Evolutionary conservation across 2,113 vertebrate species (phyloP).

Genomic region (Cairina moschata): DNA sequence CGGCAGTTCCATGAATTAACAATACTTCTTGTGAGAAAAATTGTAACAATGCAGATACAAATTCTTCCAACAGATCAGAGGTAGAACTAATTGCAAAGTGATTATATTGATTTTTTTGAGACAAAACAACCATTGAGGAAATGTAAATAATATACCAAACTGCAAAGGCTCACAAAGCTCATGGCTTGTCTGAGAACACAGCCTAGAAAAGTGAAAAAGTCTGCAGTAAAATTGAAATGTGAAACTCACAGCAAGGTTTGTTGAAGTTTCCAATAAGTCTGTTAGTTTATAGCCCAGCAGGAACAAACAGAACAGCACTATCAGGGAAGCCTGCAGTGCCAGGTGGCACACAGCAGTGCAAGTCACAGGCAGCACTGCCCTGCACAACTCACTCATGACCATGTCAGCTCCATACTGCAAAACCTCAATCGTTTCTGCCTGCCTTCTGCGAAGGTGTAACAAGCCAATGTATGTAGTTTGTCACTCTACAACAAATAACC

Average conservation of each 20-base stretch:
- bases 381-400: background rate
- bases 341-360: background rate
- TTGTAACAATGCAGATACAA: background rate
- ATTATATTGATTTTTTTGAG: background rate
- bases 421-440: background rate
- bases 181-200: background rate
- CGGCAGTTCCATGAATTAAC: background rate
- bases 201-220: background rate
- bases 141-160: background rate
- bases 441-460: background rate
- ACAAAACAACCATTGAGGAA: background rate
- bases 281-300: background rate
- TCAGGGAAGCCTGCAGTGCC: background rate
- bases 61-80: background rate
- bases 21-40: background rate
- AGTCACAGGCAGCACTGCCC: background rate
- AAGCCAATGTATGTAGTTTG: background rate
- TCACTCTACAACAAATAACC: background rate
- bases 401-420: background rate
- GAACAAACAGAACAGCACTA: background rate
- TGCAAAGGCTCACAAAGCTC: background rate
- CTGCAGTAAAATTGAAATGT: background rate
- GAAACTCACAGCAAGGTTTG: background rate
- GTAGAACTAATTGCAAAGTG: background rate
- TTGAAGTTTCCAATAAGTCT: background rate